These are phyloP conservation scores for Drosophila eohydei DNA, from an alignment of 2,888 invertebrate genomes.

Conservation along the genomic window DNA sequence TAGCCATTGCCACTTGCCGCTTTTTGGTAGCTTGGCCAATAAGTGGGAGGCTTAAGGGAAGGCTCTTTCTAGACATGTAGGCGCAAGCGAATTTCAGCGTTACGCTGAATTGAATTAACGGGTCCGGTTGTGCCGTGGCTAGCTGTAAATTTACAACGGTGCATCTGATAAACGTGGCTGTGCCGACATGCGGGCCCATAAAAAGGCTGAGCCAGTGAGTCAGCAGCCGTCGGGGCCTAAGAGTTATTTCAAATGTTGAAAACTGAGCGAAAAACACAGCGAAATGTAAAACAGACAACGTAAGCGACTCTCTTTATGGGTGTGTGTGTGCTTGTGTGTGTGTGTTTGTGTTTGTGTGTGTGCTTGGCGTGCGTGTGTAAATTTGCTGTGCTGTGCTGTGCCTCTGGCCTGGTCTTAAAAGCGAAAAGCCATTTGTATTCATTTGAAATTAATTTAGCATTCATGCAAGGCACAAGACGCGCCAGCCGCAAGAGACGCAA, in stretches of 20 bases:
- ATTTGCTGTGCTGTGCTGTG: conserved; percentile 45
- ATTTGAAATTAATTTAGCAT: conserved; percentile 81
- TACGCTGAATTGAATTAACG: conserved; percentile 78
- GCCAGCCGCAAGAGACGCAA: conserved; percentile 59
- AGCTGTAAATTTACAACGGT: conserved; percentile 73
- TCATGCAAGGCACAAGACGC: conserved; percentile 71
- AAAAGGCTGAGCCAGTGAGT: conserved; percentile 62
- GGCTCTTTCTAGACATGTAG: conserved; percentile 23
- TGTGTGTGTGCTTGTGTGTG: conserved; percentile 13
- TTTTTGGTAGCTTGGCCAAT: conserved; percentile 17
- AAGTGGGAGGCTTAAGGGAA: conserved; percentile 1
- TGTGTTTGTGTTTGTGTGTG: conserved; percentile 11
- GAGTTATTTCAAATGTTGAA: conserved; percentile 72
- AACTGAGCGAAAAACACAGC: conserved; percentile 59
- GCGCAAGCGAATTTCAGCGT: conserved; percentile 49
- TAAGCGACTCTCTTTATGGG: conserved; percentile 33
- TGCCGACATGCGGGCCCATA: conserved; percentile 56
- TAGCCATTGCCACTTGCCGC: conserved; percentile 51
- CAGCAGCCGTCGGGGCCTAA: conserved; percentile 55
- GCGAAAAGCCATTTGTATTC: conserved; percentile 81
- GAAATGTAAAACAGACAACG: conserved; percentile 74
- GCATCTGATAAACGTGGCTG: conserved; percentile 76
- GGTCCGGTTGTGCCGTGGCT: conserved; percentile 57
- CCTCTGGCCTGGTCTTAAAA: conserved; percentile 69
- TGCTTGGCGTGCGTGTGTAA: conserved; percentile 27